Base-by-base conservation (phyloP, 2,113 vertebrate genomes). In the Equus quagga region DNA sequence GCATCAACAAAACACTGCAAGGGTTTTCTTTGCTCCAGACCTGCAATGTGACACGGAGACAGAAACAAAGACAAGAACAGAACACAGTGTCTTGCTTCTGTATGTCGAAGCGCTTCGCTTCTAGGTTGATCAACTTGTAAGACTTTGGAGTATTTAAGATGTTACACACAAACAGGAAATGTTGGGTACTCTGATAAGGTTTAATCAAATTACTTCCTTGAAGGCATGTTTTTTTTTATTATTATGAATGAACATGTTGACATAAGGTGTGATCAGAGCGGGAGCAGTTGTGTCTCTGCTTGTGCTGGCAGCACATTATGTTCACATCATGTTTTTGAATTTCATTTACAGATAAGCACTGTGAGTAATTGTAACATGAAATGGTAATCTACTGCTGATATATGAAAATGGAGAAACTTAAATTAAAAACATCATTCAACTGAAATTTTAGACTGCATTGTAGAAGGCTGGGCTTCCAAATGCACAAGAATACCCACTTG, bases 341-440 rank as follows among this genome's bases (percentile, higher is more conserved):
- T 98, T 98, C 96, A 89, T 98, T 98, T 98, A 97, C 95, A 98
- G 99, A 99, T 99, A 99, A 99, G 95, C 85, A 8, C 49, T 94
- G 80, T 98, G 97, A 98, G 95, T 98, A 99, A 98, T 98, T 98
- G 98, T 98, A 97, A 93, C 92, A 86, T 82, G 96, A 98, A 98
- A 96, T 70, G 75, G 94, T 98, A 98, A 98, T 98, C 98, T 98
- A 58, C 51, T 89, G 88, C 86, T 98, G 98, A 98, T 97, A 44
- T 95, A 97, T 98, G 94, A 97, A 98, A 98, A 98, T 95, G 89
- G 80, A 94, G 76, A 92, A 97, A 98, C 89, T 41, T 41, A 98
- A 98, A 98, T 98, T 97, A 97, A 97, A 97, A 97, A 67, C 96
- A 98, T 98, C 95, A 98, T 98, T 98, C 97, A 98, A 92, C 76